Evolutionary conservation across 37 sponge, comb jelly and placozoan genomes (phyloP).

Genomic region (Cladorhizidae sp.): DNA sequence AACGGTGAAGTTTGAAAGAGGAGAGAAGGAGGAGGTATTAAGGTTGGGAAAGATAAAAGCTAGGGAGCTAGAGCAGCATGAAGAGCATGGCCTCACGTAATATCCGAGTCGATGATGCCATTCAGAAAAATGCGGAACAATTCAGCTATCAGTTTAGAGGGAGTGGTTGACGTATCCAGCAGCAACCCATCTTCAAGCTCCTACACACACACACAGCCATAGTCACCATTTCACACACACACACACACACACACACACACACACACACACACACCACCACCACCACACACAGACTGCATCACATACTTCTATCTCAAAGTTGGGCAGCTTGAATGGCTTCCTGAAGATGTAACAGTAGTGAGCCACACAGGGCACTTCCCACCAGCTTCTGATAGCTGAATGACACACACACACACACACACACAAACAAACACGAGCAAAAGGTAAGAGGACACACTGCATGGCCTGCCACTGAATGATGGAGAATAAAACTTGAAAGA

Average conservation of each 20-base stretch:
- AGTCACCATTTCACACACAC: neutral
- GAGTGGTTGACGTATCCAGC: slow-evolving; percentile 50
- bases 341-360: slow-evolving; percentile 81
- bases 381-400: slow-evolving; percentile 84
- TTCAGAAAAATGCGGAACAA: slow-evolving; percentile 61
- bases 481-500: too few species aligned
- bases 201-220: slow-evolving; percentile 4
- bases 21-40: too few species aligned
- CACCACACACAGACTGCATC: neutral
- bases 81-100: too few species aligned
- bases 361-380: slow-evolving; percentile 88
- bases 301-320: slow-evolving; percentile 82
- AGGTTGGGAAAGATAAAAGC: too few species aligned
- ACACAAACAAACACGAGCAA: too few species aligned
- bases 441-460: too few species aligned
- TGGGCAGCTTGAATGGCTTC: slow-evolving; percentile 74
- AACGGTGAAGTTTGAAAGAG: too few species aligned
- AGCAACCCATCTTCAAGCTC: slow-evolving; percentile 79
- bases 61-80: too few species aligned
- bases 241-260: slow-evolving; percentile 4
- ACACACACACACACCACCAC: slow-evolving; percentile 12
- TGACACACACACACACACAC: too few species aligned
- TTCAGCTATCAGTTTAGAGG: slow-evolving; percentile 58
- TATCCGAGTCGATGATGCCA: slow-evolving; percentile 65
- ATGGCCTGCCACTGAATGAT: too few species aligned